phyloP scores from a whole-genome alignment of 2,797 vertebrate genomes.

The Microcaecilia unicolor region DNA sequence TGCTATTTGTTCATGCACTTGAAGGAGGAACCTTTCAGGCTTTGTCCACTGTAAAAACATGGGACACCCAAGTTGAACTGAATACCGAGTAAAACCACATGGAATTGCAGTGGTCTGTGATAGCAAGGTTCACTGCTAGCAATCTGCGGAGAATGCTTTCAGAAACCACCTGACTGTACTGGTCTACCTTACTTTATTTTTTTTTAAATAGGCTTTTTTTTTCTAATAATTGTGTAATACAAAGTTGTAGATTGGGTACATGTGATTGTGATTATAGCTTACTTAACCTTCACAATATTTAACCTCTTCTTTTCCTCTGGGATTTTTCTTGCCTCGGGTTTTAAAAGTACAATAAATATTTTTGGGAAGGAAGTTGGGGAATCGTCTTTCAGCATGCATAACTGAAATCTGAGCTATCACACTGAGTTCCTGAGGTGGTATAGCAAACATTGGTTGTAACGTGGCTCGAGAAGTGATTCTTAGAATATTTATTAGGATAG shows the following conservation, averaged over 20 bases:
- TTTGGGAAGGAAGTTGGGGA: slow-evolving; percentile 45
- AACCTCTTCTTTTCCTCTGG: slow-evolving; percentile 46
- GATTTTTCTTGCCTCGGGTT: slow-evolving; percentile 43
- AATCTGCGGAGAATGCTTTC: slow-evolving; percentile 65
- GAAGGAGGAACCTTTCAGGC: slow-evolving; percentile 10
- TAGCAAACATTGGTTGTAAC: too few relatives aligned
- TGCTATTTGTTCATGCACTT: neutral
- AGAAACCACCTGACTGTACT: slow-evolving; percentile 65
- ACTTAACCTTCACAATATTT: slow-evolving; percentile 70
- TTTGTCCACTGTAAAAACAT: slow-evolving; percentile 35
- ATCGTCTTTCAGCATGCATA: too few relatives aligned
- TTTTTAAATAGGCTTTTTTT: slow-evolving; percentile 56
- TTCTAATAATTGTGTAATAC: slow-evolving; percentile 55
- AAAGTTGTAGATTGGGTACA: slow-evolving; percentile 59
- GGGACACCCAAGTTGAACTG: slow-evolving; percentile 64
- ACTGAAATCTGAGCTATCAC: too few relatives aligned
- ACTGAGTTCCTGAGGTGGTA: too few relatives aligned
- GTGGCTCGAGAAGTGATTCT: too few relatives aligned
- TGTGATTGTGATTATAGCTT: slow-evolving; percentile 71
- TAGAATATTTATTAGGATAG: too few relatives aligned
- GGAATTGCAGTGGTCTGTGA: slow-evolving; percentile 61
- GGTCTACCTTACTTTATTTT: slow-evolving; percentile 39
- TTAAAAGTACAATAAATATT: slow-evolving; percentile 54
- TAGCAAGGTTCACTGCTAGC: slow-evolving; percentile 63
- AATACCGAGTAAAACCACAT: slow-evolving; percentile 52